Base-by-base conservation (phyloP, 37 sponge, comb jelly and placozoan genomes). In the Oopsacas minuta region DNA sequence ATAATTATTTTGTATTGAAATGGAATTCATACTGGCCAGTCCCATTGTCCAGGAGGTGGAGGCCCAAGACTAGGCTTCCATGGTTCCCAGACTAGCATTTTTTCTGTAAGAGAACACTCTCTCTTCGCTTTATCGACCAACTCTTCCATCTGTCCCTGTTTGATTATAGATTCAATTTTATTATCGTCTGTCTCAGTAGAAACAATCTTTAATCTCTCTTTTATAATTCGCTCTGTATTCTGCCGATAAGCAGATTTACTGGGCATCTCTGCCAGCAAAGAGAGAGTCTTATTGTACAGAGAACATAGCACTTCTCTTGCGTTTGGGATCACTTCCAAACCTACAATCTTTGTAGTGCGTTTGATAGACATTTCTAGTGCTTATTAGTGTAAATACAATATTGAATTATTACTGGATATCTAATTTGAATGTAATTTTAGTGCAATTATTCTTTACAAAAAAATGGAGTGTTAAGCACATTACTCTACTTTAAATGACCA, bases 121-220 rank as follows among this genome's bases (percentile, higher is more conserved):
- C 75, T 61, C 75, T 61, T 61, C 30, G 75, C 75, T 12, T 61
- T 25, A 61, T 61, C 75, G 22, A 61, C 30, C 75, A 61, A 61
- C 75, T 61, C 75, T 61, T 61, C 75, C 7, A 61, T 61, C 30
- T 61, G 75, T 61, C 75, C 75, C 30, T 61, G 75, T 3, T 61
- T 61, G 22, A 61, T 61, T 25, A 3, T 61, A 5, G 75, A 3
- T 61, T 61, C 75, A 32, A 61, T 61, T 61, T 61, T 61, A 5
- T 12, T n/a, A 61, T 61, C 30, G 32, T 61, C 75, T 32, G 75
- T 61, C 28, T 61, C 75, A 61, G 75, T 34, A 25, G 75, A 25
- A 32, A 12, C 22, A 12, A 61, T n/a, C 22, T 61, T 61, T 3
- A 61, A 12, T 61, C 75, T 10, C 30, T 10, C 75, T 3, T n/a